These are phyloP conservation scores for Phylloscopus trochilus DNA, from an alignment of 2,113 vertebrate genomes.

Conservation along the genomic window DNA sequence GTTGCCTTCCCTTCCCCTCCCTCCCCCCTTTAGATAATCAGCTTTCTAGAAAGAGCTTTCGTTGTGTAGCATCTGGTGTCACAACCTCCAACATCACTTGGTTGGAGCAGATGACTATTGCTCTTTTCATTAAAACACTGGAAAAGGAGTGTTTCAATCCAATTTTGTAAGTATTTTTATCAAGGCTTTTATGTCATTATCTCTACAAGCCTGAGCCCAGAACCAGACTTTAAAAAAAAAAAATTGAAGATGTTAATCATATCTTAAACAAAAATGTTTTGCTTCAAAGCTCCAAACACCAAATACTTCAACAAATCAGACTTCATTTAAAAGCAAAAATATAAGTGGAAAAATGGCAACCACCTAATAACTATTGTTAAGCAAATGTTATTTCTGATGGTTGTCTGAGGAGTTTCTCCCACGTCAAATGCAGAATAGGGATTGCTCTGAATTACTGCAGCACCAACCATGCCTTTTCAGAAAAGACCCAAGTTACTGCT, in stretches of 20 bases:
- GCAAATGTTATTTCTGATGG: background rate
- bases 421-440: background rate
- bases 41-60: background rate
- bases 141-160: background rate
- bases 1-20: background rate
- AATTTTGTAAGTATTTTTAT: background rate
- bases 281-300: background rate
- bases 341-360: background rate
- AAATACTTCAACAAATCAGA: background rate
- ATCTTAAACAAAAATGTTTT: background rate
- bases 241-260: background rate
- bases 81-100: background rate
- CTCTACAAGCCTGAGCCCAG: background rate
- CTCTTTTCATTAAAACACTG: background rate
- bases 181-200: background rate
- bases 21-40: background rate
- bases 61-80: background rate
- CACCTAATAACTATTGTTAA: background rate
- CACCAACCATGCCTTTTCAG: background rate
- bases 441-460: background rate
- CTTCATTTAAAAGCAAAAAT: background rate
- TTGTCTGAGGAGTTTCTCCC: background rate
- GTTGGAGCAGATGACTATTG: background rate
- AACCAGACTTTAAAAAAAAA: background rate
- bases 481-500: background rate